Percentiles rank a stretch among this genome's conserved stretches.
Evolutionary conservation across 2,113 vertebrate genomes (phyloP).

Genomic region (Solea solea): DNA sequence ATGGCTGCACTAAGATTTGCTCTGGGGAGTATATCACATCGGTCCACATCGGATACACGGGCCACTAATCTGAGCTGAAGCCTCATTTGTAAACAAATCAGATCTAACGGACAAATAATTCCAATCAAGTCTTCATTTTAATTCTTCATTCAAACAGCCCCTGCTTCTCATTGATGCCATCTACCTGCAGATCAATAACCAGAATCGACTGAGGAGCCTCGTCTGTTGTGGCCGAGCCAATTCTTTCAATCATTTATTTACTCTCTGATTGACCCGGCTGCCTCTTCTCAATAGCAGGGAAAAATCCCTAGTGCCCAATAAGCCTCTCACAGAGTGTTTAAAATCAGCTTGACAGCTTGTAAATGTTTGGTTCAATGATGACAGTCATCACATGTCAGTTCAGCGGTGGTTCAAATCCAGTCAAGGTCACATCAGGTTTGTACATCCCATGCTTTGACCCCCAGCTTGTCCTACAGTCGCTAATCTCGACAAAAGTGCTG

Average conservation of each 20-base stretch:
- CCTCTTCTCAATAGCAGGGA: slow-evolving; percentile 61
- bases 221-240: slow-evolving; percentile 66
- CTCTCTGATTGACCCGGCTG: slow-evolving; percentile 76
- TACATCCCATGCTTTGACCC: slow-evolving; percentile 22
- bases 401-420: slow-evolving; percentile 30
- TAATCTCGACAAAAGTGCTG: slow-evolving; percentile 15
- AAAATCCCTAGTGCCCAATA: slow-evolving; percentile 58
- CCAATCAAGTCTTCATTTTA: slow-evolving; percentile 62
- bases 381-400: slow-evolving; percentile 37
- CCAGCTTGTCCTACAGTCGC: slow-evolving; percentile 4
- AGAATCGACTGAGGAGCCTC: slow-evolving; percentile 72
- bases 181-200: slow-evolving; percentile 74
- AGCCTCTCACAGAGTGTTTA: slow-evolving; percentile 63
- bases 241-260: slow-evolving; percentile 83
- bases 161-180: slow-evolving; percentile 63
- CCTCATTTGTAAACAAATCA: slow-evolving; percentile 66
- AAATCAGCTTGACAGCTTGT: slow-evolving; percentile 69
- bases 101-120: slow-evolving; percentile 63
- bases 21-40: slow-evolving; percentile 7
- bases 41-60: slow-evolving; percentile 22
- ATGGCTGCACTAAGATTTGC: slow-evolving; percentile 14
- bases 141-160: slow-evolving; percentile 63
- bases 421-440: slow-evolving; percentile 57
- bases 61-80: slow-evolving; percentile 42
- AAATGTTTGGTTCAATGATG: slow-evolving; percentile 46